Base-by-base conservation (phyloP, 2,888 invertebrate species). In the Netelia fuscicornis region DNA sequence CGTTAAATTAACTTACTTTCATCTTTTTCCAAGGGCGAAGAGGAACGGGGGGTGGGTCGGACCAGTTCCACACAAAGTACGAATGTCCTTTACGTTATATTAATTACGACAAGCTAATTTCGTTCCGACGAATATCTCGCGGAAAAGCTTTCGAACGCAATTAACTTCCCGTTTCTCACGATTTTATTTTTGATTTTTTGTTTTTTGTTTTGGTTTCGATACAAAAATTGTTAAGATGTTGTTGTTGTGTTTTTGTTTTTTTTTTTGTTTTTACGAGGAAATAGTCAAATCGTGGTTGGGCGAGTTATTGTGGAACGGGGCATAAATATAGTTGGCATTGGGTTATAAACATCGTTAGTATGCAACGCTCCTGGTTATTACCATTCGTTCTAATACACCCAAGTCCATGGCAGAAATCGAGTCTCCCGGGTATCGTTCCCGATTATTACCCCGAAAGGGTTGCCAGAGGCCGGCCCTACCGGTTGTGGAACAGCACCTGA, bases 401-500 rank as follows among this genome's bases (percentile, higher is more conserved):
- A 30, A 80, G 82, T 76, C 83, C 70, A 44, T 83, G 83, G 80
- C 86, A 78, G 79, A 67, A 87, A 87, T 89, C 90, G 87, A 85
- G 89, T 92, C 93, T 93, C 93, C 74, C 81, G 93, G 93, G 93
- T 87, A 89, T 91, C 93, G 92, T 93, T 93, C 90, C 87, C 91
- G 92, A 92, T 92, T 93, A 93, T 93, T 93, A 93, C 92, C 86
- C 90, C 90, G 90, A 93, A 93, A 93, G 93, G 93, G 93, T 93
- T 93, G 90, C 89, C 83, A 84, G 89, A 79, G 65, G 65, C 86
- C 88, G 84, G 83, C 75, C 87, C 84, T 71, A 60, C 76, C 75
- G 65, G 71, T 72, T 65, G 48, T 86, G 89, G 88, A 93, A 93
- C 90, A 91, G 91, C 89, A 93, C 93, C 93, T 93, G 91, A 91